A percentile compares a stretch with the other conserved stretches of the same genome.
These are phyloP conservation scores for Esperia sulphurella DNA, from an alignment of 2,888 invertebrate species.

Conservation along the genomic window DNA sequence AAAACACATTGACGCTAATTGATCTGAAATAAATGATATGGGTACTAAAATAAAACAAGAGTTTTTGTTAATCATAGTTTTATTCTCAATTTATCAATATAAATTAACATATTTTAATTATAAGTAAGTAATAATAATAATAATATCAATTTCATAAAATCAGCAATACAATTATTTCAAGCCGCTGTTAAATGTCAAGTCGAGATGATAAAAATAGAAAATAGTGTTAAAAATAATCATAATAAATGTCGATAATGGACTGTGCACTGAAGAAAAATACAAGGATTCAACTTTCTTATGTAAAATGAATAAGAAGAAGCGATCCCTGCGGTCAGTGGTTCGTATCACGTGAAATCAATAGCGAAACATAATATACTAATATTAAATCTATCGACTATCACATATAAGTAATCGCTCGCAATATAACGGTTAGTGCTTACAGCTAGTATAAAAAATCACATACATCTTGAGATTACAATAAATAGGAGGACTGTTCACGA, in stretches of 20 bases:
- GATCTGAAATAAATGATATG: slow-evolving; percentile 23
- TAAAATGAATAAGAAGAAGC: slow-evolving; percentile 61
- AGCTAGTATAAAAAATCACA: slow-evolving; percentile 70
- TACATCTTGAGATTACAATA: slow-evolving; percentile 72
- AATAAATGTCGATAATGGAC: slow-evolving; percentile 13
- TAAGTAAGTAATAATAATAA: slow-evolving; percentile 36
- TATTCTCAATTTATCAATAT: slow-evolving; percentile 55
- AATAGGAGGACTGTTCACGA: slow-evolving; percentile 64
- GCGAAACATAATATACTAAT: slow-evolving; percentile 17
- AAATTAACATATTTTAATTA: slow-evolving; percentile 45
- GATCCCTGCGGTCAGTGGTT: slow-evolving; percentile 43
- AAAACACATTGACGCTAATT: slow-evolving; percentile 2
- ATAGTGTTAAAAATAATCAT: slow-evolving; percentile 13
- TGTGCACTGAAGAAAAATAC: slow-evolving; percentile 28
- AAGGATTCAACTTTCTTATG: slow-evolving; percentile 67
- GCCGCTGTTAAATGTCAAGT: slow-evolving; percentile 55
- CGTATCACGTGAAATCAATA: slow-evolving; percentile 14
- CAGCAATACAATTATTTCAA: slow-evolving; percentile 56
- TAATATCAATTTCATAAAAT: slow-evolving; percentile 57
- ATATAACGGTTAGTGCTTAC: slow-evolving; percentile 62
- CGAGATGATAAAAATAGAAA: slow-evolving; percentile 28
- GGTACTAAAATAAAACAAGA: slow-evolving; percentile 12
- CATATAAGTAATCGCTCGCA: slow-evolving; percentile 34
- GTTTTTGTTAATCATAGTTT: slow-evolving; percentile 64
- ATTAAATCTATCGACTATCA: slow-evolving; percentile 34